Conservation (phyloP, 2,888 invertebrate genomes). For the Meteorus cinctellus region DNA sequence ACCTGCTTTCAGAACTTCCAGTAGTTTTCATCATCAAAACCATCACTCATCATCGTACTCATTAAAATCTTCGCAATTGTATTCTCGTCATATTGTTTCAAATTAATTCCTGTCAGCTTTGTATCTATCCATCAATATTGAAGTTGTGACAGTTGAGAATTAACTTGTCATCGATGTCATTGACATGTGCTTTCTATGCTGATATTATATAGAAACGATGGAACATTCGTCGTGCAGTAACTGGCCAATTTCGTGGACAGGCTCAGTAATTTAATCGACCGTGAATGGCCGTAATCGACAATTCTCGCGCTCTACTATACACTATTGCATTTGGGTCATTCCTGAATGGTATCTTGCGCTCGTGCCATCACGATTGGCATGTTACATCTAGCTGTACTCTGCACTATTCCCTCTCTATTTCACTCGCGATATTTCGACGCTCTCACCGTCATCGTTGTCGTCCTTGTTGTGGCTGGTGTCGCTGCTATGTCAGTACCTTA, state of each 20-base stretch:
- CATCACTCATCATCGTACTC: not conserved
- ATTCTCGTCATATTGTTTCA: not conserved
- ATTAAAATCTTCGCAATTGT: not conserved
- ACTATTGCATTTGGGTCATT: slow-evolving; percentile 39
- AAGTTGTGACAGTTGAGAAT: not conserved
- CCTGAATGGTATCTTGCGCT: slow-evolving; percentile 16
- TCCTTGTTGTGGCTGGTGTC: not conserved
- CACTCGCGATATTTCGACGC: not conserved
- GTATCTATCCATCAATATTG: not conserved
- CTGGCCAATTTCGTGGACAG: slow-evolving; percentile 26
- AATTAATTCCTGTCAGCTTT: not conserved
- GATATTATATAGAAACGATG: slow-evolving; percentile 6
- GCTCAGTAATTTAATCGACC: slow-evolving; percentile 24
- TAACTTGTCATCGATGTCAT: slow-evolving; percentile 17
- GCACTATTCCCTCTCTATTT: not conserved
- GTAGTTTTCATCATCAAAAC: not conserved
- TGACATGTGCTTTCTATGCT: not conserved
- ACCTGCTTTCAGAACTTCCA: slow-evolving; percentile 17
- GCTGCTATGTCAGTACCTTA: slow-evolving; percentile 11
- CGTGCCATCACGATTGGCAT: slow-evolving; percentile 32
- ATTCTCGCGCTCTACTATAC: slow-evolving; percentile 4
- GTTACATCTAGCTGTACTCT: not conserved
- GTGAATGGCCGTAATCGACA: slow-evolving; percentile 37
- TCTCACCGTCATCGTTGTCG: not conserved
- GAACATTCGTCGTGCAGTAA: not conserved